Conservation (phyloP, 2,113 vertebrate genomes). For the Sander vitreus region DNA sequence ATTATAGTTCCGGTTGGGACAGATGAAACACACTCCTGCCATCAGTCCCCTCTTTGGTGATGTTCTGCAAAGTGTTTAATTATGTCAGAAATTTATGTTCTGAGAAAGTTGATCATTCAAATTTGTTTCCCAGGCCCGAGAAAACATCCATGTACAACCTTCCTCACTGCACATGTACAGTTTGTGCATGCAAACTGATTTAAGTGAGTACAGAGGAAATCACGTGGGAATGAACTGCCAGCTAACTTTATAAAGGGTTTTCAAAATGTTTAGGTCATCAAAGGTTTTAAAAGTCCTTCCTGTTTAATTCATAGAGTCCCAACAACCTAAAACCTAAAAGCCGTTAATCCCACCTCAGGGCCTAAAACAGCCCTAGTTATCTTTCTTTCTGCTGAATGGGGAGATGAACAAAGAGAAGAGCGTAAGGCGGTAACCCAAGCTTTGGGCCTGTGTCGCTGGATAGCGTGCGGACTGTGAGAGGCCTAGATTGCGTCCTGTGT, state of each 20-base stretch:
- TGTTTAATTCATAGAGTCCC: conserved; percentile 45
- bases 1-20: conserved; percentile 63
- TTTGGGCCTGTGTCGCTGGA: conserved; percentile 62
- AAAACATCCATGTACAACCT: conserved; percentile 18
- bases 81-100: conserved; percentile 73
- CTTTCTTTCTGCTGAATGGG: conserved; percentile 64
- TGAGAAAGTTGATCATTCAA: conserved; percentile 66
- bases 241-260: conserved; percentile 6
- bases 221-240: conserved; percentile 1
- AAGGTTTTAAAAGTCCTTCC: conserved; percentile 39
- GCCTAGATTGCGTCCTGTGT: conserved; percentile 71
- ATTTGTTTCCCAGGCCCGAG: conserved; percentile 58
- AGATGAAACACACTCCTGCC: conserved; percentile 66
- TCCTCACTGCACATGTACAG: background rate
- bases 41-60: conserved; percentile 57
- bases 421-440: conserved; percentile 76
- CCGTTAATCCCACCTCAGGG: conserved; percentile 72
- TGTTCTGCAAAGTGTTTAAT: conserved; percentile 75
- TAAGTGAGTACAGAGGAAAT: background rate
- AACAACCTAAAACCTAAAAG: conserved; percentile 32
- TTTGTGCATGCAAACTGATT: conserved; percentile 2
- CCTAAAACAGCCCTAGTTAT: conserved; percentile 67
- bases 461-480: conserved; percentile 75
- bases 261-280: conserved; percentile 13
- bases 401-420: conserved; percentile 71